These are phyloP conservation scores for Indicator maculatus DNA, from an alignment of 2,113 vertebrate genomes.

Conservation along the genomic window DNA sequence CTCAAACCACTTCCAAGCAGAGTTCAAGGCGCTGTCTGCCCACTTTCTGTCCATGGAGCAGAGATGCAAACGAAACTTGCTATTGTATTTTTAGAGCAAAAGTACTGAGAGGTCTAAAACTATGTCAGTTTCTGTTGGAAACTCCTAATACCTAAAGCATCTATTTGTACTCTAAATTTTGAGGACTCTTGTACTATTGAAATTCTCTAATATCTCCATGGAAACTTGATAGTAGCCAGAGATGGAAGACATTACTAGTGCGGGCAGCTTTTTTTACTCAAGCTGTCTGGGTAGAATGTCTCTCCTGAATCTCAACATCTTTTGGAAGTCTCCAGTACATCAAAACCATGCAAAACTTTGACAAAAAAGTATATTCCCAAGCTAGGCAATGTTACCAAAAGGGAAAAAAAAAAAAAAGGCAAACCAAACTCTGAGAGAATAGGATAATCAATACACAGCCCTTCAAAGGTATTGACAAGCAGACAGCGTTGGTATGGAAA, in stretches of 20 bases:
- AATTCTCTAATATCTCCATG: not conserved
- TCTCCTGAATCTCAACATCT: not conserved
- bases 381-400: not conserved
- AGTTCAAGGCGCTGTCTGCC: not conserved
- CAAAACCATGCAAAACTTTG: not conserved
- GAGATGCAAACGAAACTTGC: not conserved
- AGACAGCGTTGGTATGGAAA: slow-evolving; percentile 56
- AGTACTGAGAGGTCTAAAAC: not conserved
- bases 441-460: slow-evolving; percentile 45
- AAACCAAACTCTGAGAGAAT: slow-evolving; percentile 23
- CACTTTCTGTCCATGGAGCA: not conserved
- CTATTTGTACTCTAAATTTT: not conserved
- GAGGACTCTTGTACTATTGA: not conserved
- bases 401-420: not conserved
- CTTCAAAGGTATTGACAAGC: slow-evolving; percentile 65
- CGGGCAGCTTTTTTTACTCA: not conserved
- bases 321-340: accelerated
- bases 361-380: not conserved
- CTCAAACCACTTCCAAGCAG: not conserved
- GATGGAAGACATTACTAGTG: not conserved
- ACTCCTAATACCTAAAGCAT: not conserved
- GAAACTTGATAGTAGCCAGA: not conserved
- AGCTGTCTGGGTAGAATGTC: not conserved
- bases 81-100: not conserved
- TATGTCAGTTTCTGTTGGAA: not conserved